Conservation (phyloP, 2,888 invertebrate genomes). For the Argyra leucocephala region DNA sequence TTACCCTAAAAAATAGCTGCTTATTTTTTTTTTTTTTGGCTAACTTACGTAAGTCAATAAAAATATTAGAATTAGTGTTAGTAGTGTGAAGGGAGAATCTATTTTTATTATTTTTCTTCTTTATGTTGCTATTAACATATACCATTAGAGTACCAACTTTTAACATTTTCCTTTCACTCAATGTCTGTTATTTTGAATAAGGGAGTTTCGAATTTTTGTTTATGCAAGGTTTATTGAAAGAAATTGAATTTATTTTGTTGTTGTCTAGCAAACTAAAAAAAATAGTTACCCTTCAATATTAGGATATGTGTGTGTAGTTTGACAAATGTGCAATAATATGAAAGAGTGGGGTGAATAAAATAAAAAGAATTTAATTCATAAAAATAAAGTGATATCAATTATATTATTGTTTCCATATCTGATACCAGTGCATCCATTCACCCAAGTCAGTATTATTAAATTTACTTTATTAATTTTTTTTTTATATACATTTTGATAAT, state of each 20-base stretch:
- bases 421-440: not conserved
- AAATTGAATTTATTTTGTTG: not conserved
- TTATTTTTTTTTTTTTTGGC: not conserved
- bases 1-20: conserved; percentile 12
- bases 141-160: not conserved
- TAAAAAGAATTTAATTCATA: not conserved
- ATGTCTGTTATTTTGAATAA: not conserved
- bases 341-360: not conserved
- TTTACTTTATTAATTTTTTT: not conserved
- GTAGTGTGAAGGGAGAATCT: not conserved
- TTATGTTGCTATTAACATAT: not conserved
- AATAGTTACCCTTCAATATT: not conserved
- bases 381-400: not conserved
- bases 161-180: too few species aligned
- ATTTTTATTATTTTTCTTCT: not conserved
- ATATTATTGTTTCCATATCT: not conserved
- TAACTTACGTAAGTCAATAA: not conserved
- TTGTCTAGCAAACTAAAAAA: not conserved
- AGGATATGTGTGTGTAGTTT: not conserved
- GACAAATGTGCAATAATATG: not conserved
- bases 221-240: not conserved
- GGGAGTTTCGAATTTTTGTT: not conserved
- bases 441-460: not conserved
- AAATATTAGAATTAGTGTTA: not conserved
- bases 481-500: not conserved